A percentile compares a stretch with the other conserved stretches of the same genome.
These are phyloP conservation scores for Lamprologus speciosus DNA, from an alignment of 2,113 vertebrate genomes.

Conservation along the genomic window DNA sequence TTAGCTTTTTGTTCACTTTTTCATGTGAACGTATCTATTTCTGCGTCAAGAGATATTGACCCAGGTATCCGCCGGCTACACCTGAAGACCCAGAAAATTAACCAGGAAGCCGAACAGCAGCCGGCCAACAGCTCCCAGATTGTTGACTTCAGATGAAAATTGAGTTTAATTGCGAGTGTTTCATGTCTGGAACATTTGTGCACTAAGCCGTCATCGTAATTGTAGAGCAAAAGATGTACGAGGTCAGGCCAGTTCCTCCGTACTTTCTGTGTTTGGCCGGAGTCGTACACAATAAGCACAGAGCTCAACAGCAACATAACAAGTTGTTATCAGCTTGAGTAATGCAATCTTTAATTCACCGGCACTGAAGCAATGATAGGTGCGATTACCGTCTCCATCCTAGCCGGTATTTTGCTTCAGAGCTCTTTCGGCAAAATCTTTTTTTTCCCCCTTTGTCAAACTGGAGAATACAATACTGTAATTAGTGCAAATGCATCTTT, in stretches of 20 bases:
- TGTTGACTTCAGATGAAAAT: not conserved
- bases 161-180: not conserved
- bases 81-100: not conserved
- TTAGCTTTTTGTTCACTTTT: not conserved
- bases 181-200: not conserved
- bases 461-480: not conserved
- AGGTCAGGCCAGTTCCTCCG: not conserved
- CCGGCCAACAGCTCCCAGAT: not conserved
- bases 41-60: not conserved
- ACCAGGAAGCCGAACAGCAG: not conserved
- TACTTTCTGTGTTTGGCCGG: not conserved
- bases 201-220: accelerated
- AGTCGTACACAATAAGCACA: not conserved
- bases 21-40: accelerated
- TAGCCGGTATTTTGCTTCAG: not conserved
- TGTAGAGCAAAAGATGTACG: not conserved
- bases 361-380: not conserved
- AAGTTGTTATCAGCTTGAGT: not conserved
- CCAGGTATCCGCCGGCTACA: not conserved
- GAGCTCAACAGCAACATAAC: not conserved
- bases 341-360: not conserved
- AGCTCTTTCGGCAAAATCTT: not conserved
- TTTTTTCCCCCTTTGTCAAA: not conserved
- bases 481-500: not conserved
- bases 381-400: accelerated